Base-by-base conservation (phyloP, 2,888 invertebrate species). In the Cinara cedri region DNA sequence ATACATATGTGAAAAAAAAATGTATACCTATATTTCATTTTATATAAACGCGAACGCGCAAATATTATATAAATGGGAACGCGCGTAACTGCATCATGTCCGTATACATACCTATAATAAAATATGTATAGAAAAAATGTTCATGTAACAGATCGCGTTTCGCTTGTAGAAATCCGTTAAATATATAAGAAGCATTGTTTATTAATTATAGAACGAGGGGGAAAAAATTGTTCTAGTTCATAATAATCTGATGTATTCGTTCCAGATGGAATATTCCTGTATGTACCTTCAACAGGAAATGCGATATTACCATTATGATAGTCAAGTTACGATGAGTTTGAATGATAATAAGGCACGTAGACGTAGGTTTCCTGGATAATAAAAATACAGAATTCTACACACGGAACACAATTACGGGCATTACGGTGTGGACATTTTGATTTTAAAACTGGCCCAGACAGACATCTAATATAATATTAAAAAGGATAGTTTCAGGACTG, bases 321-420 rank as follows among this genome's bases (percentile, higher is more conserved):
- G 65, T 65, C 51, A 51, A 44, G 51, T 65, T 63, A 75, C n/a
- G n/a, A n/a, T 54, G 63, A 65, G 44, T 75, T 75, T 44, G 9
- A 54, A 44, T 42, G 51, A 54, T n/a, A n/a, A n/a, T n/a, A n/a
- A n/a, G n/a, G n/a, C n/a, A n/a, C n/a, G n/a, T n/a, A n/a, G 11
- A 42, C 42, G 51, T 44, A 19, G 24, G 14, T 74, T 34, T 63
- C 34, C 13, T 16, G 6, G n/a, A 19, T 62, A 74, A 74, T 46
- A 49, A 63, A 60, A 19, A 54, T n/a, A n/a, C n/a, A n/a, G n/a
- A n/a, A n/a, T n/a, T n/a, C 34, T 34, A 34, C 14, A 14, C n/a
- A 14, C n/a, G 1, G n/a, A n/a, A n/a, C n/a, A n/a, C n/a, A n/a
- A n/a, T n/a, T 34, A 34, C 34, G 34, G 34, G 34, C 34, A n/a